phyloP scores from a whole-genome alignment of 2,797 vertebrate species.

The Brotula barbata region DNA sequence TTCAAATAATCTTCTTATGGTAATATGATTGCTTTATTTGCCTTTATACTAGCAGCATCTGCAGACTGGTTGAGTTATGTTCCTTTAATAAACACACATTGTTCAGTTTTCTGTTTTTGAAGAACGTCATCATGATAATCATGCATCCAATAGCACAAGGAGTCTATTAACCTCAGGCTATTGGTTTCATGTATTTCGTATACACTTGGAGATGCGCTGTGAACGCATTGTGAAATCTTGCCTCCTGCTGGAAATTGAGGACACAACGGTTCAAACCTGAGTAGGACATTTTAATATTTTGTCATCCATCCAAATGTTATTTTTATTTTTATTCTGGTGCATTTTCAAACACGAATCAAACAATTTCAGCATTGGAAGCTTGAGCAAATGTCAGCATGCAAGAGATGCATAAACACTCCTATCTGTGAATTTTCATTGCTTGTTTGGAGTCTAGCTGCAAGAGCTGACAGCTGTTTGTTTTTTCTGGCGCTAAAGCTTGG shows the following conservation, averaged over 20 bases:
- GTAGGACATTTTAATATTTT: slow-evolving; percentile 9
- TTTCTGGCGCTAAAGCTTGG: slow-evolving; percentile 11
- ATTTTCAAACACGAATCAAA: slow-evolving; percentile 15
- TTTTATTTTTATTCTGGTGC: neutral
- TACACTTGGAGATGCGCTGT: slow-evolving; percentile 15
- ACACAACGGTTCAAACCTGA: slow-evolving; percentile 36
- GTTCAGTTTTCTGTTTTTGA: neutral
- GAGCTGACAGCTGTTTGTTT: slow-evolving; percentile 36
- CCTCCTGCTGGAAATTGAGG: slow-evolving; percentile 61
- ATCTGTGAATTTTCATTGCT: neutral
- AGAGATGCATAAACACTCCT: neutral
- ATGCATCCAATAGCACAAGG: slow-evolving; percentile 19
- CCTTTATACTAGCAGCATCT: no score
- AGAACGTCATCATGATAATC: neutral
- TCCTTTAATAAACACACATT: neutral
- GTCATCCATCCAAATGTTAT: neutral
- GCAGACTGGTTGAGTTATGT: no score
- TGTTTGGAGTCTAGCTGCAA: neutral
- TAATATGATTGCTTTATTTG: no score
- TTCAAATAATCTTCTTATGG: no score
- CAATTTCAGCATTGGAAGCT: slow-evolving; percentile 2
- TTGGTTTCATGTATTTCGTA: slow-evolving; percentile 20
- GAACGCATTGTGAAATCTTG: slow-evolving; percentile 32
- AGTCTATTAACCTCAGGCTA: slow-evolving; percentile 13
- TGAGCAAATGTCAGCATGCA: neutral